A percentile compares a stretch with the other conserved stretches of the same genome.
These are phyloP conservation scores for Ibidorhyncha struthersii DNA, from an alignment of 2,113 vertebrate genomes.

Conservation along the genomic window DNA sequence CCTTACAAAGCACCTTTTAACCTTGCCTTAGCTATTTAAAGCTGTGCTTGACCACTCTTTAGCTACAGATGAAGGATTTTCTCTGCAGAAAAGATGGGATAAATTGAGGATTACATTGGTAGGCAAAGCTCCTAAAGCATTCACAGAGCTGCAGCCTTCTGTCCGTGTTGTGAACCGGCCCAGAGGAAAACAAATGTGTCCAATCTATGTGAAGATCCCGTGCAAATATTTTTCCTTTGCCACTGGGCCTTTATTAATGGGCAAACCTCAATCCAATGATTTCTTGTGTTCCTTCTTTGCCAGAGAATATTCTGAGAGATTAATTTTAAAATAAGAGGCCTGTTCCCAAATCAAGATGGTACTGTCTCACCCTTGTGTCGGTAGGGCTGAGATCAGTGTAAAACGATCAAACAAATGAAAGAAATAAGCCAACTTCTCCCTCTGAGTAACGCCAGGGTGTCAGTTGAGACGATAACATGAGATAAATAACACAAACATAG, in stretches of 20 bases:
- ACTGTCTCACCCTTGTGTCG: rapidly evolving
- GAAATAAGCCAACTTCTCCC: background rate
- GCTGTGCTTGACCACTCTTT: background rate
- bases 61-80: background rate
- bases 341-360: background rate
- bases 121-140: background rate
- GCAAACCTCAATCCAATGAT: background rate
- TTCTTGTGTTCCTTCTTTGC: background rate
- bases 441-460: background rate
- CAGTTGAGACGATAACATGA: rapidly evolving
- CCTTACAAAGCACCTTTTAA: background rate
- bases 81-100: background rate
- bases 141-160: background rate
- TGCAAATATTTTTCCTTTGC: background rate
- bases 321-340: background rate
- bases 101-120: background rate
- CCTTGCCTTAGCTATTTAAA: background rate
- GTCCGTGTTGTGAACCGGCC: background rate
- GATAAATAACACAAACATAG: background rate
- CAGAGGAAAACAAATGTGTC: background rate
- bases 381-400: background rate
- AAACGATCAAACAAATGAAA: background rate
- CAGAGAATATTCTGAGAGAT: background rate
- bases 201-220: no score
- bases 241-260: background rate